Evolutionary conservation across 2,888 invertebrate genomes (phyloP).

Genomic region (Drosophila eohydei): DNA sequence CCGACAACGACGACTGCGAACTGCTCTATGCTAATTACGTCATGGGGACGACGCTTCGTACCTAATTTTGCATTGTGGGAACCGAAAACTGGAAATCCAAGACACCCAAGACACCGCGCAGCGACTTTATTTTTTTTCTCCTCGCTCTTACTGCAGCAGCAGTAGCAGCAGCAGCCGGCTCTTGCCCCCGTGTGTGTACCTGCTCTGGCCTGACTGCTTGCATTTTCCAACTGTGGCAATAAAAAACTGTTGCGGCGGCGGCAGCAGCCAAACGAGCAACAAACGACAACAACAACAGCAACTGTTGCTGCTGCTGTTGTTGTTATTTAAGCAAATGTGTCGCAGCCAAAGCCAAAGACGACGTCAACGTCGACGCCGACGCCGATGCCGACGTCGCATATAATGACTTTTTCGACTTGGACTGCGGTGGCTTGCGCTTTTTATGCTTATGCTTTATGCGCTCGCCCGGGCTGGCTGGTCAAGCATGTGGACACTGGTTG

Average conservation of each 20-base stretch:
- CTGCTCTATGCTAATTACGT: conserved; percentile 84
- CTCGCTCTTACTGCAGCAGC: conserved; percentile 13
- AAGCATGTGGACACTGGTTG: conserved; percentile 65
- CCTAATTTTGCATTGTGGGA: conserved; percentile 84
- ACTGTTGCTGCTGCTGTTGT: conserved; percentile 46
- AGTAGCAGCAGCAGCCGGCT: conserved; percentile 24
- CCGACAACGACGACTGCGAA: conserved; percentile 66
- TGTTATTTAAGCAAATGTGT: conserved; percentile 80
- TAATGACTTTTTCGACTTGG: conserved; percentile 76
- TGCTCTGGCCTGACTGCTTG: conserved; percentile 42
- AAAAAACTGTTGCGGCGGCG: conserved; percentile 46
- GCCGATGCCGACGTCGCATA: conserved; percentile 54
- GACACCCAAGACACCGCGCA: conserved; percentile 65
- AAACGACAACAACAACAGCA: conserved; percentile 18
- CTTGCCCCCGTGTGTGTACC: conserved; percentile 5
- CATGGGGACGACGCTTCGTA: conserved; percentile 83
- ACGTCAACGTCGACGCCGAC: conserved; percentile 37
- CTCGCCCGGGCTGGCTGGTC: conserved; percentile 72
- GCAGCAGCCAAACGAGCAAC: conserved; percentile 65
- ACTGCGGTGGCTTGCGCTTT: conserved; percentile 63
- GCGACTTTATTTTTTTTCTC: conserved; percentile 54
- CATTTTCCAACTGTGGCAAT: conserved; percentile 72
- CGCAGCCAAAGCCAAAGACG: conserved; percentile 79
- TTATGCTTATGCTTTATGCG: conserved; percentile 82
- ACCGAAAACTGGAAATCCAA: conserved; percentile 84